Evolutionary conservation across 1,140 invertebrate genomes (phyloP).

Genomic region (Palaemon carinicauda): DNA sequence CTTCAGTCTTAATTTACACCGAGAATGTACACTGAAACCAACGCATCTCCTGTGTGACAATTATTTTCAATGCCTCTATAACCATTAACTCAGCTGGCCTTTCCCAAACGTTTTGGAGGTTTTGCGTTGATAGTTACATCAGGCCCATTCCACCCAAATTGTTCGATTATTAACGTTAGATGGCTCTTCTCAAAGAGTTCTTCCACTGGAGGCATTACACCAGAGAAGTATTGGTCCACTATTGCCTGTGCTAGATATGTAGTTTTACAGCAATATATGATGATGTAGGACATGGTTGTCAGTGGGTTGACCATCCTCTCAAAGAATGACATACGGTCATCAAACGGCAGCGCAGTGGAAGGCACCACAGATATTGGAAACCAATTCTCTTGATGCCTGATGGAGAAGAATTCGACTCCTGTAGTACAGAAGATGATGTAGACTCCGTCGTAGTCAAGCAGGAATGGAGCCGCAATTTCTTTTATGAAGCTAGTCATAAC

Average conservation of each 20-base stretch:
- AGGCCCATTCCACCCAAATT: conserved; percentile 32
- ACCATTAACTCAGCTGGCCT: conserved; percentile 46
- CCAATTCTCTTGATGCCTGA: conserved; percentile 17
- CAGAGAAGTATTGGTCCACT: neutral
- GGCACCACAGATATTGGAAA: conserved; percentile 71
- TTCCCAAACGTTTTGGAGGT: neutral
- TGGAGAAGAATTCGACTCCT: conserved; percentile 14
- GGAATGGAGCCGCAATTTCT: conserved; percentile 39
- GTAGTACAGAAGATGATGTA: conserved; percentile 40
- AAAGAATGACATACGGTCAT: conserved; percentile 70
- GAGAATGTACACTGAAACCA: too few species aligned
- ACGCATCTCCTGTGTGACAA: too few species aligned
- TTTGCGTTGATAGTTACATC: conserved; percentile 42
- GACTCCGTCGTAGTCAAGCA: conserved; percentile 36
- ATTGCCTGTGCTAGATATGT: too few species aligned
- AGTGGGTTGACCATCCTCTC: conserved; percentile 64
- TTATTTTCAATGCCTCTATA: too few species aligned
- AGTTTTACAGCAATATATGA: too few species aligned
- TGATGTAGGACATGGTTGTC: too few species aligned
- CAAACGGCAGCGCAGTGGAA: conserved; percentile 68
- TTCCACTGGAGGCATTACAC: neutral
- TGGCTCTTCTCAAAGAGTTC: neutral
- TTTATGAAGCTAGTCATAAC: conserved; percentile 33
- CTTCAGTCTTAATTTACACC: too few species aligned
- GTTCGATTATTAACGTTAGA: conserved; percentile 34